Conservation (phyloP, 2,113 vertebrate genomes). For the Columba livia region DNA sequence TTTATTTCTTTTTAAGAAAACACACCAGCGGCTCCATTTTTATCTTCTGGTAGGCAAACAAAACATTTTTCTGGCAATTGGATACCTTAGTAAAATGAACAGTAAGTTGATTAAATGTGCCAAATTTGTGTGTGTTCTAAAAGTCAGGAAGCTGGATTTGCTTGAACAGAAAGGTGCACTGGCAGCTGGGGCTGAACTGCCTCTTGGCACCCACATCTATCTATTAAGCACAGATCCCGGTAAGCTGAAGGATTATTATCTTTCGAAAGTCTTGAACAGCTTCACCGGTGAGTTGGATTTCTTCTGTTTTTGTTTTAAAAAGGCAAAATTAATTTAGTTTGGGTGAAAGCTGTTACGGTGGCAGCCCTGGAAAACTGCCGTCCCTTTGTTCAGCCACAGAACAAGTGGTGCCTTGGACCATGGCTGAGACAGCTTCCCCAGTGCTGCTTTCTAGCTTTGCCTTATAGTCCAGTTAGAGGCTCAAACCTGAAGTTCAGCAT, state of each 20-base stretch:
- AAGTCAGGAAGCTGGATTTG: background rate
- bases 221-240: background rate
- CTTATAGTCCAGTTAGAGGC: background rate
- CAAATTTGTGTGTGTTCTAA: background rate
- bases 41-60: conserved; percentile 16
- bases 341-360: background rate
- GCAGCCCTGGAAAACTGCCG: background rate
- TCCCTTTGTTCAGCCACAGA: background rate
- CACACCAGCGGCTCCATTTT: background rate
- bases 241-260: background rate
- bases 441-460: background rate
- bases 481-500: background rate
- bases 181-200: background rate
- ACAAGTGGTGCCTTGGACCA: background rate
- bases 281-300: background rate
- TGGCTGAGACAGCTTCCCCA: background rate
- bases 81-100: background rate
- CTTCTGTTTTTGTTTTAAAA: background rate
- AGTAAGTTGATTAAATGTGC: background rate
- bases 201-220: background rate
- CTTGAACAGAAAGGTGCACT: background rate
- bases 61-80: conserved; percentile 19
- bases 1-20: background rate
- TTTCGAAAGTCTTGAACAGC: background rate
- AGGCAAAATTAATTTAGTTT: background rate